Percentiles rank a stretch among this genome's conserved stretches.
Conservation (phyloP, 2,113 vertebrate species). For the Leptobrachium leishanense region DNA sequence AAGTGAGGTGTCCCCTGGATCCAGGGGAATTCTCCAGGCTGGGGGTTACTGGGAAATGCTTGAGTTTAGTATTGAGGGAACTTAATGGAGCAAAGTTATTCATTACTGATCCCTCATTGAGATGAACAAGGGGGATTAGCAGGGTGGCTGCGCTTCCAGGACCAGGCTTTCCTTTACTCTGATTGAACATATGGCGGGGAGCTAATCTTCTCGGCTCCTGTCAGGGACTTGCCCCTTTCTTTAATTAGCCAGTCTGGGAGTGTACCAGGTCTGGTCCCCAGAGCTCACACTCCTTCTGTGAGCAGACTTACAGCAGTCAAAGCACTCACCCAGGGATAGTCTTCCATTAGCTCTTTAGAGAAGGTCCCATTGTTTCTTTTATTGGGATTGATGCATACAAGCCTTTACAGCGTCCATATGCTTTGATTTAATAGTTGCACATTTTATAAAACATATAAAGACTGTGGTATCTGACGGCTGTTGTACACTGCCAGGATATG, state of each 20-base stretch:
- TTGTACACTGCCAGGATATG: no score
- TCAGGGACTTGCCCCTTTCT: conserved; percentile 19
- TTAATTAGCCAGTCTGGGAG: conserved; percentile 37
- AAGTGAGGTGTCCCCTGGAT: not conserved
- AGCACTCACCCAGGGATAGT: no score
- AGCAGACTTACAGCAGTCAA: not conserved
- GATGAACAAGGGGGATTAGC: conserved; percentile 37
- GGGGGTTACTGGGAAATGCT: conserved; percentile 45
- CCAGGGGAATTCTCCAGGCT: not conserved
- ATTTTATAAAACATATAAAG: no score
- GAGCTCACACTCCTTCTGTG: not conserved
- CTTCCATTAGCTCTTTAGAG: no score
- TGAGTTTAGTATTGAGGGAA: not conserved
- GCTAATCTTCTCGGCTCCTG: conserved; percentile 37
- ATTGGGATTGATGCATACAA: no score
- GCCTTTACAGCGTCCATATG: no score
- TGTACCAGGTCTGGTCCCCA: not conserved
- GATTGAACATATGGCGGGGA: conserved; percentile 34
- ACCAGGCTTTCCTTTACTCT: conserved; percentile 5
- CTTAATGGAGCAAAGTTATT: conserved; percentile 18
- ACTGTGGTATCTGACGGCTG: no score
- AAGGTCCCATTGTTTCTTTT: no score
- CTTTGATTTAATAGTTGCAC: no score
- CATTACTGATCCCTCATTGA: conserved; percentile 43
- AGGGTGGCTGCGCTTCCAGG: conserved; percentile 16